Evolutionary conservation across 1,140 invertebrate species (phyloP), one percentile per base, ranked within the genome.

Genomic region (Portunus trituberculatus): DNA sequence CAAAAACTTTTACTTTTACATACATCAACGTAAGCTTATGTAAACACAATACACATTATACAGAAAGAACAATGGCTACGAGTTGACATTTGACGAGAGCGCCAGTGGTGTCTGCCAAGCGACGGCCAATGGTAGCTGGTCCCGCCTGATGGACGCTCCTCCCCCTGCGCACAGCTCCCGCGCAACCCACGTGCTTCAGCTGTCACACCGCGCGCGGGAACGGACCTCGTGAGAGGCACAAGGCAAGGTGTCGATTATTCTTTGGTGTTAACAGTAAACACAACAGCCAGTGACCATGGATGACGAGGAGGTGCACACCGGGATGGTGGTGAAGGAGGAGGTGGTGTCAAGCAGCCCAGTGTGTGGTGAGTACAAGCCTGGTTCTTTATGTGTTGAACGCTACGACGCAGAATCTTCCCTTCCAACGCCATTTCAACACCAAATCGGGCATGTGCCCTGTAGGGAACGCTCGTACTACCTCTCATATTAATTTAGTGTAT

Each of bases 141-240:
- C 93, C 93, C 93, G 93, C 93, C 52, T 76, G 20, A 28, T 45
- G 45, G 28, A 90, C 46, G 59, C 93, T 91, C 93, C 93, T 16
- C 93, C 93, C 46, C 93, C 59, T 91, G 87, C 87, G 87, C 52
- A 28, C 10, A 12, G 59, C 48, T 29, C 76, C 59, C 76, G 93
- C 93, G 93, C 93, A 89, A n/a, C 93, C 93, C 93, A 94, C 93
- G 93, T 94, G 93, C 93, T 94, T 29, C 59, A 83, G 88, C 93
- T 94, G 93, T 94, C 93, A 94, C 52, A 83, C 31, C 88, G 45
- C 59, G 93, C 93, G 93, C 93, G 93, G 93, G 93, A 94, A 86
- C 32, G 8, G 83, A 16, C 82, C 32, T 82, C 82, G 52, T 82
- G 92, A n/a, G 32, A 32, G 32, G 25, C 32, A 32, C 39, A 29